A percentile compares a stretch with the other conserved stretches of the same genome.
phyloP scores from a whole-genome alignment of 2,797 vertebrate genomes.

The Pseudopleuronectes americanus region DNA sequence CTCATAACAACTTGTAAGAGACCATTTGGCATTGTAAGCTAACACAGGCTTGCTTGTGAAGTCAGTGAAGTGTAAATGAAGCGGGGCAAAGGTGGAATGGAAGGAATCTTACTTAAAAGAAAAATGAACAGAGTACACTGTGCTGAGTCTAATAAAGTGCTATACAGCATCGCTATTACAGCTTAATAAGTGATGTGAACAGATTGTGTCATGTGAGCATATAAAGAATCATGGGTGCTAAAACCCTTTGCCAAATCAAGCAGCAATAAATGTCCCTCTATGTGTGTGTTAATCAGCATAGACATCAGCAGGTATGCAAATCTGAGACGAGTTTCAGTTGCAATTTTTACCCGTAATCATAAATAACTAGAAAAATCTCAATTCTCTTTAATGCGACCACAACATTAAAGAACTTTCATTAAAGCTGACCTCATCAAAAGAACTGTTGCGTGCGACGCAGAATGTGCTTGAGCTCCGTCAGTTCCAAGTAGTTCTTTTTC shows the following conservation, averaged over 20 bases:
- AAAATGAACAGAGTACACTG: neutral
- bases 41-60: constrained; percentile 37
- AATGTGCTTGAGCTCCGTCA: constrained; percentile 98
- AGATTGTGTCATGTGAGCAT: constrained; percentile 43
- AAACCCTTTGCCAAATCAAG: constrained; percentile 6
- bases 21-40: constrained; percentile 22
- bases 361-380: neutral
- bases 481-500: constrained; percentile 97
- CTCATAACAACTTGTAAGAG: constrained; percentile 59
- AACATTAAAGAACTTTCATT: constrained; percentile 12
- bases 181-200: constrained; percentile 19
- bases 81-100: constrained; percentile 49
- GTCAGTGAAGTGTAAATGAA: constrained; percentile 46
- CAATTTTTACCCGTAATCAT: neutral
- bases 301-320: neutral
- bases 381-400: neutral
- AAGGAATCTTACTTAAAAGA: neutral
- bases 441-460: constrained; percentile 98
- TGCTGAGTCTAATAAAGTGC: neutral
- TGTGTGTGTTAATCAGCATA: neutral
- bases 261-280: neutral
- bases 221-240: constrained; percentile 33
- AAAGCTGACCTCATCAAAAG: constrained; percentile 96
- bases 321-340: neutral
- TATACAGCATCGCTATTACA: neutral